These are phyloP conservation scores for Ptychadena robeensis DNA, from an alignment of 2,797 vertebrate species.

Conservation along the genomic window DNA sequence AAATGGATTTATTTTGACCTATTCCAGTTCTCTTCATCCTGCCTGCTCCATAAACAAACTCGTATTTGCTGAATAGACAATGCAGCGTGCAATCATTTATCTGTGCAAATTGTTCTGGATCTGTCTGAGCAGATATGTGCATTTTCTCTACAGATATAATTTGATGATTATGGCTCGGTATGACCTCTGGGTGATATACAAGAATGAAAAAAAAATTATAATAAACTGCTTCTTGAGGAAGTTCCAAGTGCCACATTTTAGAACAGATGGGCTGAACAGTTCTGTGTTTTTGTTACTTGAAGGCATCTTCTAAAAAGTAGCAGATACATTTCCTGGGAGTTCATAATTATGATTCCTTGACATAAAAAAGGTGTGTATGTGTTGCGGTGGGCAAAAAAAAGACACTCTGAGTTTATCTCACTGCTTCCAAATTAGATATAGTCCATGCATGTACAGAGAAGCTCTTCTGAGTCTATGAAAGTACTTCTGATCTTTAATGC, in stretches of 20 bases:
- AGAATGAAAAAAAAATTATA: constrained; percentile 29
- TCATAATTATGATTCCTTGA: constrained; percentile 35
- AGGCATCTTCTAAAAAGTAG: constrained; percentile 39
- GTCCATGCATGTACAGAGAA: too few relatives aligned
- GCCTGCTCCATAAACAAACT: background rate
- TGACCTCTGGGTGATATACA: constrained; percentile 44
- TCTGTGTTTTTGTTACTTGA: constrained; percentile 44
- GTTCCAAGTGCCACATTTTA: constrained; percentile 39
- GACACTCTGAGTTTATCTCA: too few relatives aligned
- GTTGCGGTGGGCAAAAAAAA: too few relatives aligned
- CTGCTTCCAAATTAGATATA: too few relatives aligned
- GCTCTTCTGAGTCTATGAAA: too few relatives aligned
- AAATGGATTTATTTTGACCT: background rate
- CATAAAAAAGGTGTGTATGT: constrained; percentile 28
- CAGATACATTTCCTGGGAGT: constrained; percentile 37
- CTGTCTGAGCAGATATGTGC: constrained; percentile 19
- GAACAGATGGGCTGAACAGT: constrained; percentile 52
- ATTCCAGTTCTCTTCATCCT: background rate
- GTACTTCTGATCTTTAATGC: too few relatives aligned
- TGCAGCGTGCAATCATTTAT: background rate
- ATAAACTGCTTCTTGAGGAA: constrained; percentile 24
- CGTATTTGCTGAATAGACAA: background rate
- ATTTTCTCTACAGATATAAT: constrained; percentile 21
- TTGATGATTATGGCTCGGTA: constrained; percentile 49
- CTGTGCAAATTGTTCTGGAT: constrained; percentile 3